Base-by-base conservation (phyloP, 2,888 invertebrate species). In the Hesperia comma region DNA sequence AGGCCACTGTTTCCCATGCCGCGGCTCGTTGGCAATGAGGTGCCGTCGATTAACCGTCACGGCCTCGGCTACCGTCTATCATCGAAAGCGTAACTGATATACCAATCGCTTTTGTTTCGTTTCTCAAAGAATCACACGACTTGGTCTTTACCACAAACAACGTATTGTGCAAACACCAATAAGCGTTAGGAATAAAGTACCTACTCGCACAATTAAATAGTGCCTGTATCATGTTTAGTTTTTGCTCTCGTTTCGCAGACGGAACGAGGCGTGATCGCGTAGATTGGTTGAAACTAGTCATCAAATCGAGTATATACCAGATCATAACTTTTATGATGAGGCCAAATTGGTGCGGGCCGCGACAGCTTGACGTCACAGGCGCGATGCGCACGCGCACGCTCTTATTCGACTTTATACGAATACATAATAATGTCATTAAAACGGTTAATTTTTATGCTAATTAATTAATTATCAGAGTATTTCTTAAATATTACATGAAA, bases 1-100 rank as follows among this genome's bases (percentile, higher is more conserved):
- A 81, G 79, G 87, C 84, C 88, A 90, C 89, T 91, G 88, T 81
- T 84, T 79, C 79, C 77, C 72, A 71, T 74, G 79, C 74, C 80
- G 77, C 81, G 80, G 51, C 51, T 21, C 74, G 78, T 75, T 74
- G 75, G 75, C 75, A 75, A 70, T 67, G 69, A 74, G 73, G 69
- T 62, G 71, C 72, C 73, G 75, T 74, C 75, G 73, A 75, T 78
- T 77, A 76, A 71, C 71, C 75, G 76, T 74, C 77, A 73, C 75
- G 78, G 76, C 73, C 76, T 71, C 70, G 70, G 68, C 74, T 66
- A 68, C 77, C 76, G 76, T 76, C 79, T 77, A 75, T 80, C 77
- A 78, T 77, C 73, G 79, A 78, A 79, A 79, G 78, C 75, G 77
- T 79, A 76, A 66, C 55, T 63, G 63, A 56, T 56, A 49, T 19